Percentiles rank a stretch among this genome's conserved stretches.
These are phyloP conservation scores for Apotomis betuletana DNA, from an alignment of 2,888 invertebrate genomes.

Conservation along the genomic window DNA sequence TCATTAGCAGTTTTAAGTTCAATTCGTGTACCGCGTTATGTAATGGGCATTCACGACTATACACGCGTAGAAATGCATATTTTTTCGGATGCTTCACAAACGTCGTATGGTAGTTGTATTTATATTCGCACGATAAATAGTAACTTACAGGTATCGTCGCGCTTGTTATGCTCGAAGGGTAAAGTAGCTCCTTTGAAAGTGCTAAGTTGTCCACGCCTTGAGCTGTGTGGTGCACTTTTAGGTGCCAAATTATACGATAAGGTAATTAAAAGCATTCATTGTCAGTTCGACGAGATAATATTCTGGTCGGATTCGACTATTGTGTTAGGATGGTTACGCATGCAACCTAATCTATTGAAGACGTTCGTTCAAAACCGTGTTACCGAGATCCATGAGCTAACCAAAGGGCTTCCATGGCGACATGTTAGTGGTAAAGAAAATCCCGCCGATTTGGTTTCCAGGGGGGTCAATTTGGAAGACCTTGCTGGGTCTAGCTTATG, in stretches of 20 bases:
- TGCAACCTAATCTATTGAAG: conserved; percentile 37
- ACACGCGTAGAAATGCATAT: conserved; percentile 43
- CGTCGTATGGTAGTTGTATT: conserved; percentile 44
- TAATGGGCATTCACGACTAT: conserved; percentile 12
- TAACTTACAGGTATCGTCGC: conserved; percentile 5
- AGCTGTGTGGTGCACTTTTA: conserved; percentile 46
- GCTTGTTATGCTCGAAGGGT: conserved; percentile 45
- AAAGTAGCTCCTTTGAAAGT: conserved; percentile 45
- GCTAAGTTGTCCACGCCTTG: conserved; percentile 44
- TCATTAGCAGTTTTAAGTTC: no score
- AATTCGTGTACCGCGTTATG: conserved; percentile 40
- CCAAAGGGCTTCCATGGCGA: conserved; percentile 38
- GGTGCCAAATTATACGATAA: conserved; percentile 42
- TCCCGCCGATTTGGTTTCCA: conserved; percentile 46
- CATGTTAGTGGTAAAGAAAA: conserved; percentile 46
- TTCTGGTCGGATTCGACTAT: conserved; percentile 48
- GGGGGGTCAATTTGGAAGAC: conserved; percentile 41
- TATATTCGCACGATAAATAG: conserved; percentile 43
- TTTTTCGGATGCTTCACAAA: conserved; percentile 44
- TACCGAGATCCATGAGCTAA: conserved; percentile 43
- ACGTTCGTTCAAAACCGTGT: conserved; percentile 44
- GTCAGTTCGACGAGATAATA: conserved; percentile 18
- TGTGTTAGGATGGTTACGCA: conserved; percentile 40
- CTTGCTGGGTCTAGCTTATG: conserved; percentile 42
- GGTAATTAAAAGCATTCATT: conserved; percentile 28